These are phyloP conservation scores for Andrena bucephala DNA, from an alignment of 2,888 invertebrate genomes.

Conservation along the genomic window DNA sequence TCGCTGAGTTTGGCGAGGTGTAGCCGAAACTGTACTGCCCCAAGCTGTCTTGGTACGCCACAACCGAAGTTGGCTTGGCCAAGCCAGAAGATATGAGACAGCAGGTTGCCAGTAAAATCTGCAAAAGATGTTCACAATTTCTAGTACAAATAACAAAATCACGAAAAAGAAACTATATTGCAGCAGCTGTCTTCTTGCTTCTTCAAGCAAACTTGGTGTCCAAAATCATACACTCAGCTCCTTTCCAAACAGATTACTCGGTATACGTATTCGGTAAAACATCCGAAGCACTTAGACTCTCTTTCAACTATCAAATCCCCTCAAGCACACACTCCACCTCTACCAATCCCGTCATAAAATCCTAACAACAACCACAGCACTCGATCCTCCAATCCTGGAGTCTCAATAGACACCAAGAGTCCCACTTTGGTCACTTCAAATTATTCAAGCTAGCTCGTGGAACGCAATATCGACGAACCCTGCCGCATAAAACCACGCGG, in stretches of 20 bases:
- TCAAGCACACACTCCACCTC: too few relatives aligned
- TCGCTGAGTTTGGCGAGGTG: constrained; percentile 78
- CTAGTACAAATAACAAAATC: too few relatives aligned
- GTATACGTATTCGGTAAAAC: too few relatives aligned
- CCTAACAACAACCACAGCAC: too few relatives aligned
- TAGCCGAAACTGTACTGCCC: constrained; percentile 85
- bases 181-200: too few relatives aligned
- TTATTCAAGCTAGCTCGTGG: background rate
- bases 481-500: background rate
- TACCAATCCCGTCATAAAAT: too few relatives aligned
- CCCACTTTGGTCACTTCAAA: background rate
- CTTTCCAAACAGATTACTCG: too few relatives aligned
- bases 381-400: too few relatives aligned
- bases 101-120: constrained; percentile 63
- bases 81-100: constrained; percentile 58
- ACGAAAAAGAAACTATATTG: background rate
- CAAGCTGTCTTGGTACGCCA: constrained; percentile 83
- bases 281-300: too few relatives aligned
- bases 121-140: background rate
- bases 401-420: background rate
- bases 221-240: too few relatives aligned
- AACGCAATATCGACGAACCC: background rate
- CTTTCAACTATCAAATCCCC: too few relatives aligned
- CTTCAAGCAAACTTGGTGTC: too few relatives aligned
- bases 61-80: constrained; percentile 66